These are phyloP conservation scores for Coleophora deauratella DNA, from an alignment of 2,888 invertebrate genomes.

Conservation along the genomic window DNA sequence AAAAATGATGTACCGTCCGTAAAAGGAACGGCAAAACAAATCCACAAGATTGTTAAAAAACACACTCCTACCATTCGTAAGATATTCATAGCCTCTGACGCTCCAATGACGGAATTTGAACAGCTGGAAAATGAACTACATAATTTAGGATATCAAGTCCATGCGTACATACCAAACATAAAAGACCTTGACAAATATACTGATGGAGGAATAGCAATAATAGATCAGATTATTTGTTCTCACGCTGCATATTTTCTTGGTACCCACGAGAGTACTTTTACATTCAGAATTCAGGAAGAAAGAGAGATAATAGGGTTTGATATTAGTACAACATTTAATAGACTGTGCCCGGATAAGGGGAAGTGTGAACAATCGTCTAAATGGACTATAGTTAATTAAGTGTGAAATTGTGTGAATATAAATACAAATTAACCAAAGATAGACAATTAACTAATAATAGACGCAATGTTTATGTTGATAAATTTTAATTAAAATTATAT, in stretches of 20 bases:
- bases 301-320: slow-evolving; percentile 94
- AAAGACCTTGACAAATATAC: slow-evolving; percentile 68
- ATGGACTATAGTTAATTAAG: slow-evolving; percentile 81
- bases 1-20: slow-evolving; percentile 84
- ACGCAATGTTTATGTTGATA: too few species aligned
- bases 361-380: slow-evolving; percentile 82
- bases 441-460: too few species aligned
- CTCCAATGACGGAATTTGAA: slow-evolving; percentile 71
- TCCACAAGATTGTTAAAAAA: slow-evolving; percentile 73
- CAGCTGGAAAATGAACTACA: slow-evolving; percentile 58
- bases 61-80: slow-evolving; percentile 44
- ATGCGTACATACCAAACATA: slow-evolving; percentile 51
- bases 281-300: slow-evolving; percentile 97
- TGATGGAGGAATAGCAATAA: slow-evolving; percentile 92
- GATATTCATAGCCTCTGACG: slow-evolving; percentile 92
- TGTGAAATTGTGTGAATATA: not conserved
- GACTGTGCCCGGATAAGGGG: slow-evolving; percentile 79
- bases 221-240: slow-evolving; percentile 97
- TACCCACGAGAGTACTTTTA: slow-evolving; percentile 95
- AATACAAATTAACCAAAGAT: too few species aligned
- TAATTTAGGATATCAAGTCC: slow-evolving; percentile 35
- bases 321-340: slow-evolving; percentile 88
- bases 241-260: slow-evolving; percentile 91
- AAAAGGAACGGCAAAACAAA: slow-evolving; percentile 83
- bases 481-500: too few species aligned